phyloP scores from a whole-genome alignment of 2,113 vertebrate genomes.

The Cyprinodon tularosa region DNA sequence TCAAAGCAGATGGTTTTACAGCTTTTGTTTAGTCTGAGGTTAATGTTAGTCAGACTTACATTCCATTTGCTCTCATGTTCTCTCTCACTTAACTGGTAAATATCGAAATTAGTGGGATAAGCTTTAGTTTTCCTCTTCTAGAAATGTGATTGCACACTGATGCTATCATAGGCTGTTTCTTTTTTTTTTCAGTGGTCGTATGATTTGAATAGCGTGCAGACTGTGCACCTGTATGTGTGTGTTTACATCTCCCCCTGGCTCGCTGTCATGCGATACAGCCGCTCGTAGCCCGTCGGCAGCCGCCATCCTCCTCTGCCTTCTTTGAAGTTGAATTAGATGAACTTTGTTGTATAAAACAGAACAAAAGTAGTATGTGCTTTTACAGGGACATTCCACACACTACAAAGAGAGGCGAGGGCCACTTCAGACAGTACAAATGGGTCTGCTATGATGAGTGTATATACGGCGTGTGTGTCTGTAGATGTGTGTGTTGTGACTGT shows the following conservation, averaged over 20 bases:
- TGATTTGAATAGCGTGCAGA: slow-evolving; percentile 60
- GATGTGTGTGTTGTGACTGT: slow-evolving; percentile 70
- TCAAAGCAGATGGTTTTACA: slow-evolving; percentile 68
- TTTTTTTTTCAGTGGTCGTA: slow-evolving; percentile 6
- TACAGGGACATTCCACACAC: slow-evolving; percentile 69
- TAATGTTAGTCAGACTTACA: slow-evolving; percentile 66
- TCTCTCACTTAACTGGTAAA: slow-evolving; percentile 29
- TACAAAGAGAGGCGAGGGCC: slow-evolving; percentile 71
- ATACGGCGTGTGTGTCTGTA: slow-evolving; percentile 45
- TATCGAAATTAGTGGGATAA: slow-evolving; percentile 30
- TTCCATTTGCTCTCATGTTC: slow-evolving; percentile 39
- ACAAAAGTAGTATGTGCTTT: slow-evolving; percentile 74
- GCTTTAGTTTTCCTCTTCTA: slow-evolving; percentile 5
- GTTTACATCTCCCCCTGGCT: slow-evolving; percentile 63
- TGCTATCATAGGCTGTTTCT: slow-evolving; percentile 14
- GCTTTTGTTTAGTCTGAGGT: slow-evolving; percentile 75
- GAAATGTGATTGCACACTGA: slow-evolving; percentile 22
- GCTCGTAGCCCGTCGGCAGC: slow-evolving; percentile 56
- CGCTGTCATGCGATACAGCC: slow-evolving; percentile 68
- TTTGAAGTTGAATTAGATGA: slow-evolving; percentile 80
- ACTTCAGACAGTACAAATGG: slow-evolving; percentile 75
- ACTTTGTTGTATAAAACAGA: slow-evolving; percentile 78
- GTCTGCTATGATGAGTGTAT: slow-evolving; percentile 71
- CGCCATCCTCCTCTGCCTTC: slow-evolving; percentile 68
- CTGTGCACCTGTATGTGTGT: slow-evolving; percentile 70